A percentile compares a stretch with the other conserved stretches of the same genome.
phyloP scores from a whole-genome alignment of 2,888 invertebrate species.

The Autographa gamma region DNA sequence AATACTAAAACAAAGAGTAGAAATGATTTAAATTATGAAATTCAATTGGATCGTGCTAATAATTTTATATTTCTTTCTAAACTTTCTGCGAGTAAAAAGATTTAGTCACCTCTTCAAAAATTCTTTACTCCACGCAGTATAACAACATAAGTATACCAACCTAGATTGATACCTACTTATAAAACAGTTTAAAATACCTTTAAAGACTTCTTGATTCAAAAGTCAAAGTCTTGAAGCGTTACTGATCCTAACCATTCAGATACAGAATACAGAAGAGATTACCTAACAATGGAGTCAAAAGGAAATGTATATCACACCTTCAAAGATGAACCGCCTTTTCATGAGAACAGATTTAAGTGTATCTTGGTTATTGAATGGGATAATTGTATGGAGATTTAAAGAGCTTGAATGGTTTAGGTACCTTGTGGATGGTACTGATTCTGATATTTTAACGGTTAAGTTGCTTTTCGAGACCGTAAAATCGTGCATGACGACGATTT shows the following conservation, averaged over 20 bases:
- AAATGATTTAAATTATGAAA: too few species aligned
- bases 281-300: slow-evolving; percentile 43
- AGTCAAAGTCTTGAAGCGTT: slow-evolving; percentile 17
- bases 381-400: slow-evolving; percentile 10
- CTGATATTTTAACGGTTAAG: too few species aligned
- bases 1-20: too few species aligned
- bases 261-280: slow-evolving; percentile 31
- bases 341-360: slow-evolving; percentile 15
- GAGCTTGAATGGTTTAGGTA: not conserved
- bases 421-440: not conserved
- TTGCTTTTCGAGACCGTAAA: too few species aligned
- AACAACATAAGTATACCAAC: too few species aligned
- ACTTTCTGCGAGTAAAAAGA: too few species aligned
- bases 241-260: slow-evolving; percentile 21
- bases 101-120: too few species aligned
- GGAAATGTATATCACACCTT: slow-evolving; percentile 29
- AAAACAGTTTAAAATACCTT: not conserved
- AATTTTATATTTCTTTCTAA: too few species aligned
- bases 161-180: too few species aligned
- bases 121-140: too few species aligned
- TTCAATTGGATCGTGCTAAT: too few species aligned
- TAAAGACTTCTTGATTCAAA: slow-evolving; percentile 10
- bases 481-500: too few species aligned
- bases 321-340: slow-evolving; percentile 45
- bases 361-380: slow-evolving; percentile 20